These are phyloP conservation scores for Dolichotis patagonum DNA, from an alignment of 2,113 vertebrate genomes.

Conservation along the genomic window DNA sequence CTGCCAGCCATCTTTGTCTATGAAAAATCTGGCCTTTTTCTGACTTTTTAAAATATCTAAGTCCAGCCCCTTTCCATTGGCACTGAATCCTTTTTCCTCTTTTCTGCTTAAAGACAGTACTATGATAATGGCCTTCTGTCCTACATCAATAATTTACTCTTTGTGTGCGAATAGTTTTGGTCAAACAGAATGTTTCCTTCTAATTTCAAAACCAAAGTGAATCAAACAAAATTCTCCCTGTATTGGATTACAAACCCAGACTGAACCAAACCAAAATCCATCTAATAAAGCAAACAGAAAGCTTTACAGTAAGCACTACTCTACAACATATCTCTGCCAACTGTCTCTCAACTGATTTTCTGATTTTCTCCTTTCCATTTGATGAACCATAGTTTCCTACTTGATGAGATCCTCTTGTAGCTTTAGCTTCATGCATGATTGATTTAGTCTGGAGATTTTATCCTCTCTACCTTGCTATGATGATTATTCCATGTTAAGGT, in stretches of 20 bases:
- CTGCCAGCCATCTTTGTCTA: not conserved
- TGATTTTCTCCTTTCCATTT: not conserved
- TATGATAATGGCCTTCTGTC: not conserved
- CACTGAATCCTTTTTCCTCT: not conserved
- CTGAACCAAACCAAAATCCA: not conserved
- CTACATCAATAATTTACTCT: not conserved
- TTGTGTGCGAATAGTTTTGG: not conserved
- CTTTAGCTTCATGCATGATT: not conserved
- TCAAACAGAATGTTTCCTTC: conserved; percentile 2
- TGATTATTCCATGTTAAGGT: not conserved
- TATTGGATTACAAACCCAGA: not conserved
- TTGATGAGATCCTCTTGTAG: not conserved
- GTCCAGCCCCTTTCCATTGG: not conserved
- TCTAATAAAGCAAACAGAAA: not conserved
- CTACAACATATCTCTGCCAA: not conserved
- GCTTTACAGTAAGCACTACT: not conserved
- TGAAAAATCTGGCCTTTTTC: not conserved
- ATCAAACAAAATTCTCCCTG: not conserved
- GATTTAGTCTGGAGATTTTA: not conserved
- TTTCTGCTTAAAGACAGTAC: not conserved
- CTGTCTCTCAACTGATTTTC: not conserved
- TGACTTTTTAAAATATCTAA: not conserved
- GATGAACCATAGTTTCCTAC: not conserved
- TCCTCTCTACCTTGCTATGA: not conserved
- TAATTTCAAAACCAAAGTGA: not conserved